Evolutionary conservation across 2,888 invertebrate genomes (phyloP), one percentile per base, ranked within the genome.

Genomic region (Archips crataeganus): DNA sequence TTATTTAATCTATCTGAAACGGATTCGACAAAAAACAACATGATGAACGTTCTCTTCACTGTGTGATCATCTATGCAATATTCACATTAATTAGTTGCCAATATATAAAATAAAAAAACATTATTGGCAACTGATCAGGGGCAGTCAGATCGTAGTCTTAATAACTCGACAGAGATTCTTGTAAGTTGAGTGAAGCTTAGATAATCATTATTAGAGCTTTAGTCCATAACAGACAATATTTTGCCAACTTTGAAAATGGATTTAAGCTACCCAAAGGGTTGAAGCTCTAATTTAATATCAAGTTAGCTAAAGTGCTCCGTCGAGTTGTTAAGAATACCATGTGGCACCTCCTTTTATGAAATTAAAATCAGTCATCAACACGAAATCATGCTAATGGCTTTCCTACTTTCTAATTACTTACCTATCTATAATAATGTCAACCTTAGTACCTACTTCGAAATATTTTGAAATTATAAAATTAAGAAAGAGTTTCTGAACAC

Each of bases 331-430:
- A 23, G 54, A 54, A 15, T 54, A 23, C 23, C 15, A 54, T 54
- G 23, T 54, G 54, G 2, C 54, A 6, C n/a, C 13, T 54, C 15
- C 6, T 54, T 23, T 11, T 57, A 57, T 57, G 32, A 71, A 47
- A 36, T 57, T 60, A 79, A 75, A 71, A 77, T 76, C 78, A 81
- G 78, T 81, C 79, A 82, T 78, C 77, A 79, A 82, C 90, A 88
- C 89, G 78, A 85, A 82, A 89, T 93, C 92, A 91, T 91, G 93
- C 93, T 93, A 89, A 85, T 87, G 83, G 93, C 92, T 93, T 93
- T 82, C 89, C 91, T 92, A 89, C 90, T 85, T 82, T 84, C 80
- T 81, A 81, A 80, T 89, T 91, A 89, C 87, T 89, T 91, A 89
- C 87, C 88, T 87, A 86, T 85, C 87, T 88, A 85, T 87, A 86